Percentiles rank a stretch among this genome's conserved stretches.
These are phyloP conservation scores for Neoascia interrupta DNA, from an alignment of 2,888 invertebrate genomes.

Conservation along the genomic window DNA sequence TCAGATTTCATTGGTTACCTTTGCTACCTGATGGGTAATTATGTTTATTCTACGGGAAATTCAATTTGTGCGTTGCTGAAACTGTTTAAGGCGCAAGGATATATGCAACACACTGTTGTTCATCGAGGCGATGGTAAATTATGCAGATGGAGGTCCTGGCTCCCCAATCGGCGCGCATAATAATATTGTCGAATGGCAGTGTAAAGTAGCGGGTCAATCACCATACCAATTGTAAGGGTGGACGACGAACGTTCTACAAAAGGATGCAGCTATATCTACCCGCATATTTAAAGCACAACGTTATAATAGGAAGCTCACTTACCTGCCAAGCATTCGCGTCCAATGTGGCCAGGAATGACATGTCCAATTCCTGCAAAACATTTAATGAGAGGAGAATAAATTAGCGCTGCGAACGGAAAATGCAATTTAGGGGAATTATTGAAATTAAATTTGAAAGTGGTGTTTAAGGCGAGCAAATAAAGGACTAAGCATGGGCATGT, in stretches of 20 bases:
- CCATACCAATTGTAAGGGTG: slow-evolving; percentile 53
- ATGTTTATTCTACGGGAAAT: slow-evolving; percentile 71
- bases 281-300: slow-evolving; percentile 10
- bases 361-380: slow-evolving; percentile 78
- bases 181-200: not conserved
- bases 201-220: slow-evolving; percentile 17
- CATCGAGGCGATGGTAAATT: slow-evolving; percentile 52
- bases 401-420: slow-evolving; percentile 15
- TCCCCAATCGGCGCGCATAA: slow-evolving; percentile 24
- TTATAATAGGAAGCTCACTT: slow-evolving; percentile 73
- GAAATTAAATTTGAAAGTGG: too few relatives aligned
- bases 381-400: slow-evolving; percentile 34
- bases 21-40: slow-evolving; percentile 56
- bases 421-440: too few relatives aligned
- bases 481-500: too few relatives aligned
- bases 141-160: slow-evolving; percentile 48
- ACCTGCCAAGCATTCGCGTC: slow-evolving; percentile 82
- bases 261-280: slow-evolving; percentile 26
- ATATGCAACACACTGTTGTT: slow-evolving; percentile 41
- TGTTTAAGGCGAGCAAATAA: too few relatives aligned
- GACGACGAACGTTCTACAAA: slow-evolving; percentile 1
- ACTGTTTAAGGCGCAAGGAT: slow-evolving; percentile 58
- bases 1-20: slow-evolving; percentile 65
- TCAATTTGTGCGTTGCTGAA: slow-evolving; percentile 66
- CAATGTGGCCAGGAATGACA: slow-evolving; percentile 81